These are phyloP conservation scores for Coracias cyanogaster DNA, from an alignment of 2,797 vertebrate species.

Conservation along the genomic window DNA sequence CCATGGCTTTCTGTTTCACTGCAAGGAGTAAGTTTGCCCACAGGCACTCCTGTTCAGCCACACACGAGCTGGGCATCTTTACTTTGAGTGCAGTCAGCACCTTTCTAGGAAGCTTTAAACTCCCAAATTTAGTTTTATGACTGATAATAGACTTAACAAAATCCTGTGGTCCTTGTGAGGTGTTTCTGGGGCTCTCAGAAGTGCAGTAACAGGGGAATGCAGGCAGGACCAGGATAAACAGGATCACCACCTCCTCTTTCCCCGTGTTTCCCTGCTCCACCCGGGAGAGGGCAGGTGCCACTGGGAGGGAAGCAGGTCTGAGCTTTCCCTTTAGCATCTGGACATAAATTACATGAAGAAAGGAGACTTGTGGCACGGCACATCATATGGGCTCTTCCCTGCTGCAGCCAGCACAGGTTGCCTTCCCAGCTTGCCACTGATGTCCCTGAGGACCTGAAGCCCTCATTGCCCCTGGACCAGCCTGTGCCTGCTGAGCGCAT, in stretches of 20 bases:
- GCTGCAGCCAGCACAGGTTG: not conserved
- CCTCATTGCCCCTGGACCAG: not conserved
- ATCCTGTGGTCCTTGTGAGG: not conserved
- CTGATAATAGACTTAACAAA: not conserved
- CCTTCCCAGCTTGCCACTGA: not conserved
- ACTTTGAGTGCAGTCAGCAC: not conserved
- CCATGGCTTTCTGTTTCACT: not conserved
- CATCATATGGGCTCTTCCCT: rapidly evolving
- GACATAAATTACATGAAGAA: rapidly evolving
- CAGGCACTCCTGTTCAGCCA: not conserved
- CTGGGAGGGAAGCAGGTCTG: not conserved
- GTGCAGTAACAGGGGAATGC: not conserved
- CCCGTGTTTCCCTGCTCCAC: not conserved
- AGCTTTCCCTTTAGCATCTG: not conserved
- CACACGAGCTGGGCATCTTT: not conserved
- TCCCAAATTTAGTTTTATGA: not conserved
- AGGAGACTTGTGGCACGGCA: not conserved
- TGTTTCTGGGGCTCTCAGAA: not conserved
- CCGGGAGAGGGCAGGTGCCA: rapidly evolving
- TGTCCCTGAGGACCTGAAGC: not conserved
- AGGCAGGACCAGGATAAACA: not conserved
- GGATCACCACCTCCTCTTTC: not conserved
- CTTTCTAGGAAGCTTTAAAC: not conserved
- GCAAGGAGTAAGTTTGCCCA: not conserved
- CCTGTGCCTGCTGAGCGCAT: not conserved